Evolutionary conservation across 2,888 invertebrate genomes (phyloP).

Genomic region (Sabatieria punctata): DNA sequence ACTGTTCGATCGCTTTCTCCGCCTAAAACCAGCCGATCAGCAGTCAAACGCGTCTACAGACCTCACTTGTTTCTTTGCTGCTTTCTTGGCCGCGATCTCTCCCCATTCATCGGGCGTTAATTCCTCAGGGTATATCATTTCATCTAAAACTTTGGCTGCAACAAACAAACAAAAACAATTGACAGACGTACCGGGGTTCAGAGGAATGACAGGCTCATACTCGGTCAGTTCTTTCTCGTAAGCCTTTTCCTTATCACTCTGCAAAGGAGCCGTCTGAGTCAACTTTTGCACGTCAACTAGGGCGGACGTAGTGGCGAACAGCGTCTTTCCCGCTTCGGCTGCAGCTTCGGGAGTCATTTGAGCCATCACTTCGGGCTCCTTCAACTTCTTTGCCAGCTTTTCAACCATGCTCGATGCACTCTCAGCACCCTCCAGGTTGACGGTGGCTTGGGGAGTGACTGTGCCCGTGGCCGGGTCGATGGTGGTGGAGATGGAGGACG

Average conservation of each 20-base stretch:
- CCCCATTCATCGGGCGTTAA: conserved; percentile 2
- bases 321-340: background rate
- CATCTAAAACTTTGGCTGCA: background rate
- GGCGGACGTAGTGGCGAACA: background rate
- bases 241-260: background rate
- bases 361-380: background rate
- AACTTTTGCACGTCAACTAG: background rate
- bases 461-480: background rate
- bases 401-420: background rate
- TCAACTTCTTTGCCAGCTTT: background rate
- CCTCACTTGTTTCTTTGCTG: background rate
- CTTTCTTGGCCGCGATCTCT: background rate
- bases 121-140: conserved; percentile 1
- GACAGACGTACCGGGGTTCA: background rate
- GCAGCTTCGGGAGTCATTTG: background rate
- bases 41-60: no score
- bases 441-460: background rate
- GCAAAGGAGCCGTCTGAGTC: background rate
- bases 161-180: background rate
- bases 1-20: background rate
- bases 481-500: background rate
- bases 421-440: background rate
- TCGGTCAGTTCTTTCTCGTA: background rate
- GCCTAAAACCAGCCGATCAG: no score
- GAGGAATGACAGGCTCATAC: background rate